Evolutionary conservation across 2,113 vertebrate species (phyloP), one percentile per base, ranked within the genome.

Genomic region (Drymodes brunneopygia): DNA sequence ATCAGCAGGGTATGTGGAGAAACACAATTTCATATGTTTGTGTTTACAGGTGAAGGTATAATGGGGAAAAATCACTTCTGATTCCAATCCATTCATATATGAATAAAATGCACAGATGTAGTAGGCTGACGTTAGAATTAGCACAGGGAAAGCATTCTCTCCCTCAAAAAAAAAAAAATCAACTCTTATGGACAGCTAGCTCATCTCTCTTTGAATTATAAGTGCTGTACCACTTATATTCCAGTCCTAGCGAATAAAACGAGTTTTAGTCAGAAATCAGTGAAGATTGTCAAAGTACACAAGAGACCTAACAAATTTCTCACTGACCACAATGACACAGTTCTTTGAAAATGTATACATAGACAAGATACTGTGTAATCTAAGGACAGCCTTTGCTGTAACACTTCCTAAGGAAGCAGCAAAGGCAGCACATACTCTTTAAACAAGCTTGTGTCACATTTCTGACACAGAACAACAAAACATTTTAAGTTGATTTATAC

Each of bases 1-100:
- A 56, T 10, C 33, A 64, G 51, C 27, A 79, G 20, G 18, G 4
- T 31, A 27, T 38, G 14, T 7, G 54, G 38, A 90, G 18, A 87
- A 87, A 61, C 18, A 71, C 20, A 3, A 35, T n/a, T 56, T 64
- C 33, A 87, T 2, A 5, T 11, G 5, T 62, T 78, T 0, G 0
- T n/a, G 18, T 56, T 70, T 85, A 58, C 24, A 86, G 31, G 9
- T 75, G 33, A 90, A 77, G 2, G 7, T 35, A 42, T n/a, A 80
- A 80, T 6, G 3, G 8, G 33, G 23, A 66, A 47, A 86, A 74
- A 71, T 17, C 16, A 42, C 23, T 75, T 19, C 40, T n/a, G 16
- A 75, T 44, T n/a, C 40, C 81, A 51, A 25, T 13, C 61, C 45
- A 45, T 10, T 72, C 24, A 40, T 18, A 45, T 4, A 54, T 11